phyloP scores from a whole-genome alignment of 1,140 invertebrate genomes.

The Hyles euphorbiae region DNA sequence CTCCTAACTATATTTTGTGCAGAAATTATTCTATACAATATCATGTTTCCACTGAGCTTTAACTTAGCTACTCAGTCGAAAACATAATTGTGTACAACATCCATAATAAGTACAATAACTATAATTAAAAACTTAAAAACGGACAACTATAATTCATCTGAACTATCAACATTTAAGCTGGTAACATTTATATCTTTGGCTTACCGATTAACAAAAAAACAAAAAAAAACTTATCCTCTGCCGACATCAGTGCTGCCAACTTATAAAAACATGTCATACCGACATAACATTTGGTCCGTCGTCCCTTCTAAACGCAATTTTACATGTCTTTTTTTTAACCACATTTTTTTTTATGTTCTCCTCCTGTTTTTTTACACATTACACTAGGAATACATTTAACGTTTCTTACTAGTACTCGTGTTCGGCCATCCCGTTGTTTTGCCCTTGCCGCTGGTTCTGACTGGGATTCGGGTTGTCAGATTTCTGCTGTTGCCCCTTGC shows the following conservation, averaged over 20 bases:
- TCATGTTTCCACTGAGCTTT: conserved; percentile 9
- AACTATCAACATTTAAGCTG: conserved; percentile 16
- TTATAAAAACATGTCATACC: conserved; percentile 22
- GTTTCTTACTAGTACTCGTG: conserved; percentile 68
- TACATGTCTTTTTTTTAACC: conserved; percentile 50
- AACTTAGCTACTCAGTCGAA: neutral
- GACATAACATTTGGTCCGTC: conserved; percentile 53
- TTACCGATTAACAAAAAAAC: conserved; percentile 16
- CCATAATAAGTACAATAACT: too few relatives aligned
- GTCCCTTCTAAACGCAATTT: conserved; percentile 37
- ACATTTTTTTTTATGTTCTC: neutral
- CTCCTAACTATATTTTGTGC: conserved; percentile 19
- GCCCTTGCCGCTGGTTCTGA: conserved; percentile 37
- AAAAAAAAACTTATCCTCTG: conserved; percentile 1
- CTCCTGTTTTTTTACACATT: conserved; percentile 3
- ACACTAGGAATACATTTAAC: conserved; percentile 6
- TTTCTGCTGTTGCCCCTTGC: conserved; percentile 40
- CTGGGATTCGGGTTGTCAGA: conserved; percentile 25
- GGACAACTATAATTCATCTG: conserved; percentile 9
- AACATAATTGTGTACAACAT: too few relatives aligned
- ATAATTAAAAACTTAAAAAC: conserved; percentile 8
- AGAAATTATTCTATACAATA: conserved; percentile 7
- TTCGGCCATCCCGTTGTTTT: conserved; percentile 56
- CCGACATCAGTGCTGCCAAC: conserved; percentile 22
- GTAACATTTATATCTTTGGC: conserved; percentile 40